Percentiles rank a stretch among this genome's conserved stretches.
Evolutionary conservation across 2,888 invertebrate species (phyloP).

Genomic region (Andrena bicolor): DNA sequence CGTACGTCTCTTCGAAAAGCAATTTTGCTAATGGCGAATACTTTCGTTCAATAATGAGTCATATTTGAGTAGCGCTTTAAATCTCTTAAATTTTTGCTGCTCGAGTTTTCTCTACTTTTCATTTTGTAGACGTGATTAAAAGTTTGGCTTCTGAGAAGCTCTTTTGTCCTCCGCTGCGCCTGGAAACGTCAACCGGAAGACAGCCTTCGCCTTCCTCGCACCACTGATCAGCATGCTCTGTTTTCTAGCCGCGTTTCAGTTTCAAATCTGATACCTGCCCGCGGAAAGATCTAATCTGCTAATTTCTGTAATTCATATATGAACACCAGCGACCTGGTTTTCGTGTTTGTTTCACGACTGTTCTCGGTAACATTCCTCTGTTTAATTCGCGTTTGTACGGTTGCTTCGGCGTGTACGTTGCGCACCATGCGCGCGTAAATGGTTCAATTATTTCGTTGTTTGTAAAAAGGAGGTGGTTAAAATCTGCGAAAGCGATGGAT

Average conservation of each 20-base stretch:
- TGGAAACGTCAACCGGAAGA: constrained; percentile 29
- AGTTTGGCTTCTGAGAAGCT: too few relatives aligned
- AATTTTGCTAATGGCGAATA: constrained; percentile 2
- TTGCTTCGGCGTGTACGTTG: too few relatives aligned
- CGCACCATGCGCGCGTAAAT: too few relatives aligned
- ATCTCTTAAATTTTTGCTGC: too few relatives aligned
- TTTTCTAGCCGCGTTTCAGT: constrained; percentile 39
- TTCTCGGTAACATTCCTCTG: not conserved
- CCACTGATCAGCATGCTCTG: constrained; percentile 53
- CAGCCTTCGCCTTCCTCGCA: constrained; percentile 51
- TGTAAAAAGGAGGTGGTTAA: too few relatives aligned
- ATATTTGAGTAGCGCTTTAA: constrained; percentile 19
- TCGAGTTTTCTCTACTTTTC: too few relatives aligned
- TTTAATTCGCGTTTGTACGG: too few relatives aligned
- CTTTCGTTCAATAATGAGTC: constrained; percentile 14
- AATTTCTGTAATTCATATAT: constrained; percentile 2
- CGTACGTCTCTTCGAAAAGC: not conserved
- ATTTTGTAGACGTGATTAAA: too few relatives aligned
- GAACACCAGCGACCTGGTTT: constrained; percentile 6
- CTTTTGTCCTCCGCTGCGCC: too few relatives aligned
- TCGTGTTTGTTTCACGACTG: not conserved
- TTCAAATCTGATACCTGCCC: constrained; percentile 9
- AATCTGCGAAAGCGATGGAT: too few relatives aligned
- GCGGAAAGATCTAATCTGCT: not conserved
- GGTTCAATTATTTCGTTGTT: too few relatives aligned